Base-by-base conservation (phyloP, 2,888 invertebrate genomes). In the Phyto melanocephala region DNA sequence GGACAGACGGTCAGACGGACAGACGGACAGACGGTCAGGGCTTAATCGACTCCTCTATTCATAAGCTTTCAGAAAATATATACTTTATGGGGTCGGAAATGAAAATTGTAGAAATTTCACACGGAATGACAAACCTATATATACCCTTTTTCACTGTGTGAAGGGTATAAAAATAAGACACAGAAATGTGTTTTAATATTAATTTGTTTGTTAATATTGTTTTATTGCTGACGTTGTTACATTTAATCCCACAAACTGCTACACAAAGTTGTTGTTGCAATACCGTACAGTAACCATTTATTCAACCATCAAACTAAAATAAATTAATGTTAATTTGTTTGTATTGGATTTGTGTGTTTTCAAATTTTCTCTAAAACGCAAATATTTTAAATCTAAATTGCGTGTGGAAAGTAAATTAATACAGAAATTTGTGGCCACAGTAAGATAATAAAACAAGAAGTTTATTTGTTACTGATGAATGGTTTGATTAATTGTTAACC, bases 361-460 rank as follows among this genome's bases (percentile, higher is more conserved):
- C 40, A 7, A 22, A 37, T 33, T 56, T 33, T 50, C 2, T 40
- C 11, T 71, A 71, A 65, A 78, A 71, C 71, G 63, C 24, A 60
- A 79, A 67, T 74, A 45, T 80, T 72, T 67, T 52, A 52, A 74
- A 52, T 22, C 13, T 4, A 80, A 72, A 74, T 80, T 74, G 79
- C 79, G 67, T 80, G 79, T 68, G 52, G 45, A 80, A 74, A 42
- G 72, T 60, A 65, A 80, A 80, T 80, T 72, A 79, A 74, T 45
- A 71, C 60, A 35, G 40, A 37, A 52, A 67, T 50, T 74, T 74
- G 52, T 67, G 52, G 67, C 60, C 45, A 45, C 24, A 67, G 52
- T 28, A 28, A 5, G 6, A 28, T 5, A 24, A 17, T 10, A n/a
- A 24, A 52, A 2, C 20, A 28, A 28, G 4, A 20, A 37, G 33